Base-by-base conservation (phyloP, 2,113 vertebrate genomes). In the Aphelocoma coerulescens region DNA sequence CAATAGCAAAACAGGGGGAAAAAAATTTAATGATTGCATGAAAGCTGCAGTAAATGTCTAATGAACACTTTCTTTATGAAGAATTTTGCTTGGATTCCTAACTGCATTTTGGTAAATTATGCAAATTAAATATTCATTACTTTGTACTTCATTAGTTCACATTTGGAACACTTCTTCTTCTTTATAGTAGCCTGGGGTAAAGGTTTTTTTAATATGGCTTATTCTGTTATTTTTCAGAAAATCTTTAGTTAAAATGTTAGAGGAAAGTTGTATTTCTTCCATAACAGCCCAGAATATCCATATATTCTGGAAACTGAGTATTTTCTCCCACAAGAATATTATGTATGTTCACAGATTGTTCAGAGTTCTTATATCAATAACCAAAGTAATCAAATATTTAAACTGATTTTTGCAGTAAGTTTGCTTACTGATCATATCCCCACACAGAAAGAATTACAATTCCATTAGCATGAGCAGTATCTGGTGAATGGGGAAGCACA, bases 81-180 rank as follows among this genome's bases (percentile, higher is more conserved):
- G 95, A 98, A 97, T 98, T 96, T 97, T 30, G 22, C 97, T 97
- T 96, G 96, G 84, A 97, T 98, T 98, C 97, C 94, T 97, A 95
- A 97, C 97, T 97, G 96, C 96, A 97, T 93, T 98, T 98, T 61
- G 48, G 97, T 98, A 98, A 98, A 98, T 98, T 98, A 98, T 97
- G 97, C 97, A 98, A 98, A 98, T 98, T 98, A 98, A 98, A 98
- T 98, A 98, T 98, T 98, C 98, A 98, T 98, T 98, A 98, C 93
- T 98, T 97, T 97, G 93, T 98, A 97, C 97, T 98, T 98, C 97
- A 97, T 98, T 98, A 98, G 97, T 98, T 98, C 97, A 97, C 92
- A 97, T 98, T 98, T 97, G 92, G 95, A 98, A 97, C 92, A 95
- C 94, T 98, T 98, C 98, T 97, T 97, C 95, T 98, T 97, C 97